Percentiles rank a stretch among this genome's conserved stretches.
phyloP scores from a whole-genome alignment of 2,888 invertebrate genomes.

The Thera obeliscata region DNA sequence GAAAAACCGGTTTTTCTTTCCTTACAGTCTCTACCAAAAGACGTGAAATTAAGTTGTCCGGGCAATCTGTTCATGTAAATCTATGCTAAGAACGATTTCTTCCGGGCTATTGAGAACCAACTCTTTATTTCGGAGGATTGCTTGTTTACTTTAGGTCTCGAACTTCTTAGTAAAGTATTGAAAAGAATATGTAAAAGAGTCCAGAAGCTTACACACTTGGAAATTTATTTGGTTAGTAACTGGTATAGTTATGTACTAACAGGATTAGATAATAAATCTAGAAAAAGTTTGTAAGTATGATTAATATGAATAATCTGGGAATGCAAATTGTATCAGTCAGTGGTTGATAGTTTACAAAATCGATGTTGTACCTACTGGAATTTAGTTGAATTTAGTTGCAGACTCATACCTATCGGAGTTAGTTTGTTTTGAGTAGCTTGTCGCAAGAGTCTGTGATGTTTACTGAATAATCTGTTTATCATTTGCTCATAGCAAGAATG shows the following conservation, averaged over 20 bases:
- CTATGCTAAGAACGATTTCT: slow-evolving; percentile 36
- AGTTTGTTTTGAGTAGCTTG: slow-evolving; percentile 44
- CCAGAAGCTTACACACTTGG: slow-evolving; percentile 21
- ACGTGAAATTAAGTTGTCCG: slow-evolving; percentile 27
- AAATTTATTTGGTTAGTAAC: slow-evolving; percentile 20
- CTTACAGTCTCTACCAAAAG: slow-evolving; percentile 21
- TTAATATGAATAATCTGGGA: not conserved
- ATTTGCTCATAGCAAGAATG: slow-evolving; percentile 48
- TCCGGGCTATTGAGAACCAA: slow-evolving; percentile 42
- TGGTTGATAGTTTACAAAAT: not conserved
- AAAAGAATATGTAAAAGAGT: slow-evolving; percentile 6
- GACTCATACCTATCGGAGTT: slow-evolving; percentile 1
- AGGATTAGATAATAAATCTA: not conserved
- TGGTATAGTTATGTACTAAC: not conserved
- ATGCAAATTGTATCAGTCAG: not conserved
- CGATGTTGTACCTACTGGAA: not conserved
- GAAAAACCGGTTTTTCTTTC: slow-evolving; percentile 21
- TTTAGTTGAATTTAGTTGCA: too few species aligned
- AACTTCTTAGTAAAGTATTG: slow-evolving; percentile 43
- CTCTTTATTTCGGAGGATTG: slow-evolving; percentile 31
- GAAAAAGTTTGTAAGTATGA: not conserved
- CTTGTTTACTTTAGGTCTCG: slow-evolving; percentile 36
- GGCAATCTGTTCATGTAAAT: slow-evolving; percentile 40
- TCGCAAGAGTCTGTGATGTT: slow-evolving; percentile 55
- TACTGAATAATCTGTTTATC: slow-evolving; percentile 50